Conservation (phyloP, 2,113 vertebrate genomes). For the Amphilophus citrinellus region DNA sequence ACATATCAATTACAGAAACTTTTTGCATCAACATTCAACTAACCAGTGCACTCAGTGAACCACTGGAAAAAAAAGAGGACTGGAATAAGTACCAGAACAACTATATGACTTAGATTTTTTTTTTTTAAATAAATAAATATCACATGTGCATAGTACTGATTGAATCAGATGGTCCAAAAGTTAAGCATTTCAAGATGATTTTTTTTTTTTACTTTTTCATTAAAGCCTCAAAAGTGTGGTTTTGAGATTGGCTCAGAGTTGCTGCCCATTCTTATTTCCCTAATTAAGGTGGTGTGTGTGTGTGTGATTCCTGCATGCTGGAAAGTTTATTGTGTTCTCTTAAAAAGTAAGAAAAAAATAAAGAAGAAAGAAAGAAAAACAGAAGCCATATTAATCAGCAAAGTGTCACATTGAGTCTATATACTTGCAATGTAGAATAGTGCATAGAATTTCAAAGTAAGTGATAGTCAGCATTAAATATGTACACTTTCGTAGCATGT, state of each 20-base stretch:
- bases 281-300: constrained; percentile 14
- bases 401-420: too few species aligned
- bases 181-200: constrained; percentile 9
- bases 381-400: background rate
- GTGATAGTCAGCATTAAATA: background rate
- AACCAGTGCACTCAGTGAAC: constrained; percentile 23
- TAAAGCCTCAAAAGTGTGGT: constrained; percentile 21
- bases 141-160: too few species aligned
- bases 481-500: background rate
- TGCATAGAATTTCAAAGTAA: background rate
- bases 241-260: constrained; percentile 22
- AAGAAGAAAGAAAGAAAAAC: background rate
- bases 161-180: background rate
- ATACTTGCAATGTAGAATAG: background rate
- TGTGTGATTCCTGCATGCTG: background rate
- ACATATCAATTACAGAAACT: too few species aligned
- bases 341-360: background rate
- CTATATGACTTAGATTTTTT: constrained; percentile 14
- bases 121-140: background rate
- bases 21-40: background rate
- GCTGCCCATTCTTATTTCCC: constrained; percentile 35
- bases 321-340: background rate
- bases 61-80: background rate
- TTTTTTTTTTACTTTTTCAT: constrained; percentile 32
- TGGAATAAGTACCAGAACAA: constrained; percentile 31